phyloP scores from a whole-genome alignment of 2,797 vertebrate genomes.

The Oreonectes daqikongensis region DNA sequence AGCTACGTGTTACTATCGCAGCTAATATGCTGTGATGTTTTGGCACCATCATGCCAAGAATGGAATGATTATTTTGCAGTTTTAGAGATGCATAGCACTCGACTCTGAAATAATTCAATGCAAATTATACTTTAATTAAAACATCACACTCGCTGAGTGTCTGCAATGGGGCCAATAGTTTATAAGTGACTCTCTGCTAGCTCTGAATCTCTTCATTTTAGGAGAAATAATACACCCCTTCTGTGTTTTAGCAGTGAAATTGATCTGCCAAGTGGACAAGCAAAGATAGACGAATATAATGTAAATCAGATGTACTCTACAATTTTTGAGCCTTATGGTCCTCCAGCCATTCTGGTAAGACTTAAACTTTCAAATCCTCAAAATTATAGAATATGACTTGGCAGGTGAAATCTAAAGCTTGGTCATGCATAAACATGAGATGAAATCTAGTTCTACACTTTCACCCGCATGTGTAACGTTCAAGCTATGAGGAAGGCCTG shows the following conservation, averaged over 20 bases:
- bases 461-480: conserved; percentile 13
- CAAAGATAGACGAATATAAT: conserved; percentile 77
- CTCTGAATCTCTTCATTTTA: conserved; percentile 33
- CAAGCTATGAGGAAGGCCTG: conserved; percentile 52
- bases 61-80: conserved; percentile 19
- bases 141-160: conserved; percentile 31
- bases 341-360: conserved; percentile 62
- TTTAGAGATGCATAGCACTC: conserved; percentile 18
- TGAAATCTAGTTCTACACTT: conserved; percentile 49
- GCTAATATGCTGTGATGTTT: background rate
- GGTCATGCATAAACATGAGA: conserved; percentile 73
- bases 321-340: conserved; percentile 63
- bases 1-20: conserved; percentile 8
- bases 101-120: conserved; percentile 21
- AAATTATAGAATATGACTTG: conserved; percentile 48
- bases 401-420: conserved; percentile 52
- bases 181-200: conserved; percentile 26
- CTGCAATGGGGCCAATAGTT: conserved; percentile 21
- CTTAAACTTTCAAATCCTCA: conserved; percentile 58
- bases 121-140: conserved; percentile 42
- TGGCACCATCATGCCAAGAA: background rate
- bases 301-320: conserved; percentile 72
- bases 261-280: conserved; percentile 68
- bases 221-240: conserved; percentile 55
- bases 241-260: conserved; percentile 72